A percentile compares a stretch with the other conserved stretches of the same genome.
These are phyloP conservation scores for Pycnonotus jocosus DNA, from an alignment of 2,113 vertebrate genomes.

Conservation along the genomic window DNA sequence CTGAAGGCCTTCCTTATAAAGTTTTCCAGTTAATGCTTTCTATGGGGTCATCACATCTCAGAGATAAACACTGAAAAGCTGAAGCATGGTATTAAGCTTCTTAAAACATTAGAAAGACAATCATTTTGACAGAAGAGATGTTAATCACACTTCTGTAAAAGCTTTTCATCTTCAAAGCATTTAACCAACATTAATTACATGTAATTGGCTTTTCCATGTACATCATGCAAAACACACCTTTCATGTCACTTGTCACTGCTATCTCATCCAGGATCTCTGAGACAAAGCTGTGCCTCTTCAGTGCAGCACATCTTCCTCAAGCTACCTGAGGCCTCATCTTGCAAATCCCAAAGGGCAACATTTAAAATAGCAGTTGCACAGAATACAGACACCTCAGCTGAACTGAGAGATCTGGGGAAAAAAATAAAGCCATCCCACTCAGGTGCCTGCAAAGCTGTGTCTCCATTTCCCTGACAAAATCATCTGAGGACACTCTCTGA, in stretches of 20 bases:
- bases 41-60: slow-evolving; percentile 20
- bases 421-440: not conserved
- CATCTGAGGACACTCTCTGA: not conserved
- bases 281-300: not conserved
- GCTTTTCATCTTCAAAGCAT: slow-evolving; percentile 60
- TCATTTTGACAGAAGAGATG: slow-evolving; percentile 46
- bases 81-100: slow-evolving; percentile 23
- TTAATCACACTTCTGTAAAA: slow-evolving; percentile 52
- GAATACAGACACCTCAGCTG: not conserved
- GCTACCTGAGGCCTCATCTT: not conserved
- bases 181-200: slow-evolving; percentile 63
- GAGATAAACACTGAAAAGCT: slow-evolving; percentile 29
- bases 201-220: slow-evolving; percentile 32
- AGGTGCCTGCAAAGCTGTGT: not conserved
- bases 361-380: not conserved
- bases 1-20: not conserved
- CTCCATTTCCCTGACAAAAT: not conserved
- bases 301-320: not conserved
- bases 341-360: not conserved
- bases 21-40: slow-evolving; percentile 1
- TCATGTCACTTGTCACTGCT: slow-evolving; percentile 30
- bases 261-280: not conserved
- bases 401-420: not conserved
- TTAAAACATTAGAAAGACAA: slow-evolving; percentile 56
- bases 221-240: slow-evolving; percentile 37